Percentiles rank a stretch among this genome's conserved stretches.
These are phyloP conservation scores for Amphiprion clarkii DNA, from an alignment of 2,797 vertebrate species.

Conservation along the genomic window DNA sequence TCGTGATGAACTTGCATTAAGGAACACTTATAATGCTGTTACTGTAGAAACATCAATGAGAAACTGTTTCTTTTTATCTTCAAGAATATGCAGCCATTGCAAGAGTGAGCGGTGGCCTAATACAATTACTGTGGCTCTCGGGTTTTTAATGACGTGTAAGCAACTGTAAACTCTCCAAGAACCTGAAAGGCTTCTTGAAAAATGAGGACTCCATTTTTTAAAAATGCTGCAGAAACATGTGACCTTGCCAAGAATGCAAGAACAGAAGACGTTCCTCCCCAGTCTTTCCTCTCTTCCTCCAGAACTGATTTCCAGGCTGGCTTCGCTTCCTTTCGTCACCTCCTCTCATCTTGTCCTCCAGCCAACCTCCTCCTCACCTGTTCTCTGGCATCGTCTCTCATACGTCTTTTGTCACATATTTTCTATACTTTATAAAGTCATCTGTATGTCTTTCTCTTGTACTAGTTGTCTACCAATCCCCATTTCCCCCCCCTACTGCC, in stretches of 20 bases:
- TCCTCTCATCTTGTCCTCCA: conserved; percentile 48
- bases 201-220: neutral
- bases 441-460: conserved; percentile 2
- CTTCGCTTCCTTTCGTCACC: conserved; percentile 23
- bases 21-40: neutral
- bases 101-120: neutral
- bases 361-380: conserved; percentile 10
- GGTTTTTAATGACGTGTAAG: conserved; percentile 4
- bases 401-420: conserved; percentile 15
- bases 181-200: conserved; percentile 7
- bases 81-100: neutral
- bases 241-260: conserved; percentile 5
- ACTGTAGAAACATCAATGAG: neutral
- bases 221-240: conserved; percentile 3
- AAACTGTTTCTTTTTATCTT: neutral
- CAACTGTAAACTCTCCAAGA: neutral
- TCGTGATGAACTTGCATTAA: conserved; percentile 11
- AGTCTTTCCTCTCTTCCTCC: conserved; percentile 5
- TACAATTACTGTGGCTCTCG: neutral
- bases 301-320: conserved; percentile 20
- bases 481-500: neutral
- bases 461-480: neutral
- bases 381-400: conserved; percentile 22
- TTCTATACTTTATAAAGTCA: conserved; percentile 14
- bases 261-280: neutral